Conservation (phyloP, 2,888 invertebrate genomes). For the Sminthurinus aureus region DNA sequence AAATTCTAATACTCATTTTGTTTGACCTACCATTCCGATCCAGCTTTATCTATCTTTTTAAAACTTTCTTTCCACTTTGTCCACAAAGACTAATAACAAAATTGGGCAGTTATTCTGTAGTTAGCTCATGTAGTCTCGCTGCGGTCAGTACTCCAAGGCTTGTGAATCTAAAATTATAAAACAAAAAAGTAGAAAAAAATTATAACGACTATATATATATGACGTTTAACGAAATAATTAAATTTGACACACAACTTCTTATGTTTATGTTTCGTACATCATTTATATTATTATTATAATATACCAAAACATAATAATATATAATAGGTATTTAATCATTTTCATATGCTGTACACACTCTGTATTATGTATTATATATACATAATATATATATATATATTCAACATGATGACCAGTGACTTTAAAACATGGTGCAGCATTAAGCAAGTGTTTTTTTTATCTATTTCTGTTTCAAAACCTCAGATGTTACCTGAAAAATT, state of each 20-base stretch:
- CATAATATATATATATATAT: conserved; percentile 77
- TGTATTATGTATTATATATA: conserved; percentile 67
- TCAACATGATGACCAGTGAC: conserved; percentile 74
- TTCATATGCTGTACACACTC: no score
- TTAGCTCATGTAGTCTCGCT: background rate
- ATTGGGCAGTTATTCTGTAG: background rate
- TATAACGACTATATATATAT: no score
- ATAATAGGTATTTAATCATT: no score
- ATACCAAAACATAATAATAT: no score
- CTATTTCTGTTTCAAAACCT: no score
- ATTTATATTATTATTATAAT: no score
- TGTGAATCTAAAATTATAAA: no score
- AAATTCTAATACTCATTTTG: background rate
- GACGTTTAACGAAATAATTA: no score
- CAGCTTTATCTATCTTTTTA: background rate
- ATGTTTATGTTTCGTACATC: no score
- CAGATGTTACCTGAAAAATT: conserved; percentile 70
- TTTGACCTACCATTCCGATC: conserved; percentile 29
- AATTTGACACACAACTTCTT: no score
- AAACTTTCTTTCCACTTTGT: background rate
- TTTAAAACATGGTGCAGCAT: conserved; percentile 68
- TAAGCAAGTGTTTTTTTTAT: conserved; percentile 37
- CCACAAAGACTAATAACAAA: background rate
- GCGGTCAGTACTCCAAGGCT: background rate
- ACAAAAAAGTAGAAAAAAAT: no score